Evolutionary conservation across 2,797 vertebrate genomes (phyloP), one percentile per base, ranked within the genome.

Genomic region (Parambassis ranga): DNA sequence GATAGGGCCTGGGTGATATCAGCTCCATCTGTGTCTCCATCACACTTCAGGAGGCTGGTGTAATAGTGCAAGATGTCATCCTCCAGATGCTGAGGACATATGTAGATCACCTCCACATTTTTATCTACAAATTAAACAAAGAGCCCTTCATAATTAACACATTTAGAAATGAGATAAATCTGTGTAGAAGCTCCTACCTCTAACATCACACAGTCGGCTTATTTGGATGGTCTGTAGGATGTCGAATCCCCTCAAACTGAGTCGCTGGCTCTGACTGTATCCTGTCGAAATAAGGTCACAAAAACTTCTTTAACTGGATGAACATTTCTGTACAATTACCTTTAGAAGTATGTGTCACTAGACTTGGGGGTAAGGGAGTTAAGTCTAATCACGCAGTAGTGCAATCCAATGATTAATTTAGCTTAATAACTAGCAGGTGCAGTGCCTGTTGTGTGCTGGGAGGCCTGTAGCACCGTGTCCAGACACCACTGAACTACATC

Each of bases 71-170:
- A 67, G 30, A 94, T 77, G 61, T 96, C 94, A 0, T 95, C 92
- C 38, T 87, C 92, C 87, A 96, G 84, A 46, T 66, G 76, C 64
- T 91, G 82, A 13, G 94, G 92, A 84, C 93, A 94, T 75, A 97
- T 79, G 77, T 96, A 96, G 93, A 97, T 95, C 85, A 97, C 93
- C 4, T 94, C 92, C 65, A 96, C 92, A 2, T 96, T 95, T 87
- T 90, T 81, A 92, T 97, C 96, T 98, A 70, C 26, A 89, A n/a
- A 84, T 87, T 14, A 52, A 10, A 65, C 10, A 62, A 31, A 37
- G 3, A 24, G 7, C 3, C 37, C 23, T 39, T 59, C 3, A 63
- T n/a, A 35, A 47, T 64, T 16, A 7, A 13, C 5, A 19, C 42
- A 9, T 43, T 67, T 19, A 60, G 10, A 53, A 7, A 46, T 30